Evolutionary conservation across 2,113 vertebrate genomes (phyloP).

Genomic region (Pandion haliaetus): DNA sequence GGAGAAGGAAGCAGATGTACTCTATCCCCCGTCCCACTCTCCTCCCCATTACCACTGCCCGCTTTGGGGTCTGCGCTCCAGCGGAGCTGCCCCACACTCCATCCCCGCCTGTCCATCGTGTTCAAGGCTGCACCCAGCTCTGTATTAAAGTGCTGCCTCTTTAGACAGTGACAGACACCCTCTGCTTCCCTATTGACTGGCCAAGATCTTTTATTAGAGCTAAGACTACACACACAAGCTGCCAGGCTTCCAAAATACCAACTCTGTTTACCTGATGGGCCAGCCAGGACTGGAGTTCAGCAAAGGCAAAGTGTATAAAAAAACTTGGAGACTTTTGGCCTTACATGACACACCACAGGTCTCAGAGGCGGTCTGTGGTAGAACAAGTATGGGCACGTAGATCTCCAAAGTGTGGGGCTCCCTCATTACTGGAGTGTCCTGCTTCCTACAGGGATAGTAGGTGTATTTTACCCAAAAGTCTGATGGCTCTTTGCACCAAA

Average conservation of each 20-base stretch:
- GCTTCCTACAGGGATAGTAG: neutral
- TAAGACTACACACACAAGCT: neutral
- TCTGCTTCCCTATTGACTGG: neutral
- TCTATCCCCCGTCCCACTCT: neutral
- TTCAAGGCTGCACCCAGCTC: neutral
- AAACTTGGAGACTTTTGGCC: neutral
- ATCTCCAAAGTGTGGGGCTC: neutral
- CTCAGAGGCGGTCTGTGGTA: neutral
- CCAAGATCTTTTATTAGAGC: neutral
- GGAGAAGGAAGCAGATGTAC: neutral
- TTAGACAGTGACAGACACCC: neutral
- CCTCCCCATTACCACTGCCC: neutral
- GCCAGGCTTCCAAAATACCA: conserved; percentile 9
- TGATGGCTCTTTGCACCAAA: neutral
- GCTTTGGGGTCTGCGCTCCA: neutral
- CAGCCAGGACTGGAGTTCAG: conserved; percentile 17
- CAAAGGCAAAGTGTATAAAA: neutral
- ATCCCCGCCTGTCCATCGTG: neutral
- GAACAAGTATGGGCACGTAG: accelerated
- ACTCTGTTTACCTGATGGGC: neutral
- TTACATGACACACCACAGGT: neutral
- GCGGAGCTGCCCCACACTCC: neutral
- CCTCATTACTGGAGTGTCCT: neutral
- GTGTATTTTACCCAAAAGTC: neutral
- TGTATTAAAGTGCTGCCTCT: neutral